A percentile compares a stretch with the other conserved stretches of the same genome.
Conservation (phyloP, 2,888 invertebrate species). For the Liodrosophila aerea region DNA sequence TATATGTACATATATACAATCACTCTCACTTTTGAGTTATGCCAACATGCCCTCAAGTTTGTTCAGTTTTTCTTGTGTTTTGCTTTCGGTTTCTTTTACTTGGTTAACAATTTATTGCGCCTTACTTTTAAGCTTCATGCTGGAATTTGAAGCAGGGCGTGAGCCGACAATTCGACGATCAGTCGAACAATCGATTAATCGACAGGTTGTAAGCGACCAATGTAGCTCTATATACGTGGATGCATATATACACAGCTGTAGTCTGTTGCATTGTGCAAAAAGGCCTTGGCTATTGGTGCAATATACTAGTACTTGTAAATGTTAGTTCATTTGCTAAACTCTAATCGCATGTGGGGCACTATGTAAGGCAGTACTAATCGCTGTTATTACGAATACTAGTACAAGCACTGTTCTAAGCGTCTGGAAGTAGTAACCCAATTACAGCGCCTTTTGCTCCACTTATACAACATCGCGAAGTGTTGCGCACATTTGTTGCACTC, state of each 20-base stretch:
- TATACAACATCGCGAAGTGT: too few species aligned
- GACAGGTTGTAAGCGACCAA: conserved; percentile 20
- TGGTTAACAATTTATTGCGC: conserved; percentile 39
- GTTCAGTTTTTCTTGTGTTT: conserved; percentile 6
- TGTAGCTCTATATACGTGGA: conserved; percentile 2
- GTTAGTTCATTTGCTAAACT: conserved; percentile 9
- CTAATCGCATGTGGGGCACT: conserved; percentile 9
- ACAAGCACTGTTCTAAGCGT: too few species aligned
- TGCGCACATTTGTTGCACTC: too few species aligned
- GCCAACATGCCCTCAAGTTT: conserved; percentile 36
- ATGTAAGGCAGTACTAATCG: conserved; percentile 5
- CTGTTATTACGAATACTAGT: not conserved
- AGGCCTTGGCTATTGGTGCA: conserved; percentile 47
- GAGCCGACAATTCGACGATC: conserved; percentile 34
- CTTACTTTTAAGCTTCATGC: conserved; percentile 26
- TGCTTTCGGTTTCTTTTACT: conserved; percentile 15
- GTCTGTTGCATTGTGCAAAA: conserved; percentile 25
- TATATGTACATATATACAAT: too few species aligned
- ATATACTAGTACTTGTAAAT: conserved; percentile 14
- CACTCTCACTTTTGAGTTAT: conserved; percentile 40
- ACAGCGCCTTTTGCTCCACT: too few species aligned
- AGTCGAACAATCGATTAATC: conserved; percentile 19
- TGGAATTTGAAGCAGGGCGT: conserved; percentile 71
- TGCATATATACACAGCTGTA: conserved; percentile 1
- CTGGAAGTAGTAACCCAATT: too few species aligned